These are phyloP conservation scores for Acyrthosiphon pisum DNA, from an alignment of 1,140 invertebrate genomes.

Conservation along the genomic window DNA sequence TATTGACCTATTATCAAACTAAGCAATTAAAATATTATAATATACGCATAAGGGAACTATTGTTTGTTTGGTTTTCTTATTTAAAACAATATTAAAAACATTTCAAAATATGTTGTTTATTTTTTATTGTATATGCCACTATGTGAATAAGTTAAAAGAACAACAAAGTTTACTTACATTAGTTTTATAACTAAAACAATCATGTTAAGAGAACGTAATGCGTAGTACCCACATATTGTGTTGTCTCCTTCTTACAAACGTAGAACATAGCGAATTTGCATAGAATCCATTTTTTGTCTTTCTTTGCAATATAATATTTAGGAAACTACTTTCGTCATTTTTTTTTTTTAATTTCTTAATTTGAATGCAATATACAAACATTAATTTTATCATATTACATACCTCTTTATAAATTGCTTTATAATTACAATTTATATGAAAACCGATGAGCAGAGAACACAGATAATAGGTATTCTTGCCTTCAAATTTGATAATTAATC, in stretches of 20 bases:
- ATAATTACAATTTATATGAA: neutral
- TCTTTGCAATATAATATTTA: neutral
- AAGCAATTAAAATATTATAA: neutral
- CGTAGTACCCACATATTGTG: no score
- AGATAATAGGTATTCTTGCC: neutral
- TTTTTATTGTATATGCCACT: no score
- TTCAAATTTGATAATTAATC: neutral
- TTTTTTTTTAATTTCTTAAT: no score
- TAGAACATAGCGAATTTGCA: no score
- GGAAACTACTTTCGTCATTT: neutral
- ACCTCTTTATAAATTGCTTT: neutral
- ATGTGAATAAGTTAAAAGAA: no score
- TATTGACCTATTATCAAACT: neutral
- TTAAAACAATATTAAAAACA: neutral
- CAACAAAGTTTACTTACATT: no score
- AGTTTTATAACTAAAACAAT: no score
- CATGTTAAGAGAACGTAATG: no score
- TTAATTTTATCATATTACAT: no score
- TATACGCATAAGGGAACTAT: neutral
- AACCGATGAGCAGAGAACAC: neutral
- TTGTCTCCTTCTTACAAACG: no score
- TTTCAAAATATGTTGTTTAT: neutral
- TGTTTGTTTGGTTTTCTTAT: neutral
- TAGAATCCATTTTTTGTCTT: no score
- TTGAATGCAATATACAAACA: no score